Evolutionary conservation across 2,797 vertebrate species (phyloP).

Genomic region (Toxotes lorentzi): DNA sequence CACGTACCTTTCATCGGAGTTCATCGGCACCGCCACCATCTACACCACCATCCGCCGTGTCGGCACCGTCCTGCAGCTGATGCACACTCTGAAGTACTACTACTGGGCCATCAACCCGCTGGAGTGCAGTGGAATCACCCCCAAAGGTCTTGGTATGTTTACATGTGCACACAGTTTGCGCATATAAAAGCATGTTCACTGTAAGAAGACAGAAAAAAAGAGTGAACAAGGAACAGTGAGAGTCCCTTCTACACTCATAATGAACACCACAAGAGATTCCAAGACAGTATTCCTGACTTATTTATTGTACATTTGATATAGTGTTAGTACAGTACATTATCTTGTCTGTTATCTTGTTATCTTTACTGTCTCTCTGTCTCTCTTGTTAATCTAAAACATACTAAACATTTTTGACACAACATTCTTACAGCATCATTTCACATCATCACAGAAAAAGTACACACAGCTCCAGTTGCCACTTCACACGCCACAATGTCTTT

Average conservation of each 20-base stretch:
- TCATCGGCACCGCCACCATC: slow-evolving; percentile 96
- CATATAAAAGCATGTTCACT: not conserved
- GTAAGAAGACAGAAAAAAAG: slow-evolving; percentile 1
- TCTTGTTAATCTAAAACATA: not conserved
- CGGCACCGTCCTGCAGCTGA: slow-evolving; percentile 95
- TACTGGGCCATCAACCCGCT: slow-evolving; percentile 96
- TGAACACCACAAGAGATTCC: not conserved
- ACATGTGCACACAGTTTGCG: not conserved
- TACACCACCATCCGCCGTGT: slow-evolving; percentile 96
- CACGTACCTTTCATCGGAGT: slow-evolving; percentile 95
- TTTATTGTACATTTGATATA: slow-evolving; percentile 10
- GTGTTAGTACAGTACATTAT: not conserved
- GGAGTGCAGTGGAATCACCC: slow-evolving; percentile 93
- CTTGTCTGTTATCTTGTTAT: not conserved
- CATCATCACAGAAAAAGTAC: not conserved
- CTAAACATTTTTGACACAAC: not conserved
- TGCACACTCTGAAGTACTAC: slow-evolving; percentile 97
- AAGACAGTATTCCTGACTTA: slow-evolving; percentile 3
- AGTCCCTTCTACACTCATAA: no score
- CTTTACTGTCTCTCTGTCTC: not conserved
- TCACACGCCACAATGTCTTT: not conserved
- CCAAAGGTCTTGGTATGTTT: slow-evolving; percentile 92
- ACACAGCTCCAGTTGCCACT: not conserved
- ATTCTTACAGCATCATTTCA: not conserved
- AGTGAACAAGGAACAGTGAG: no score